phyloP scores from a whole-genome alignment of 2,888 invertebrate species.

The Polydrusus pterygomalis region DNA sequence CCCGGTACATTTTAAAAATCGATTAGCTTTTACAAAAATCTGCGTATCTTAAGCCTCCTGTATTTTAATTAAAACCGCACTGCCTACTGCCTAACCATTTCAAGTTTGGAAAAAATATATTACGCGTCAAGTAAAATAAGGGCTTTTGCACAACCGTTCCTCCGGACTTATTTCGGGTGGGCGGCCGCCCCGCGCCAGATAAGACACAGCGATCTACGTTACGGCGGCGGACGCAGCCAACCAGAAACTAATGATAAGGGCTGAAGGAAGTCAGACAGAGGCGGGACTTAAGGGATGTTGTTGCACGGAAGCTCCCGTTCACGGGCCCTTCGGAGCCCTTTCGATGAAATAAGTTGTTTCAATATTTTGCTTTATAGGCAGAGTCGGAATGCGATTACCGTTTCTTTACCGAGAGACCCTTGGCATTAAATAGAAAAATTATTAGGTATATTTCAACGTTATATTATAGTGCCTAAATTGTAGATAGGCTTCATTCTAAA shows the following conservation, averaged over 20 bases:
- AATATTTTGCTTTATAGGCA: conserved; percentile 31
- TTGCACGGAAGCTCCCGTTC: conserved; percentile 45
- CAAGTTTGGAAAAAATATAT: conserved; percentile 52
- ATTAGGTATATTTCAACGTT: too few relatives aligned
- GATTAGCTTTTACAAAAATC: too few relatives aligned
- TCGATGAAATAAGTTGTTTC: conserved; percentile 47
- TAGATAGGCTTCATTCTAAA: too few relatives aligned
- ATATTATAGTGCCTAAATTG: too few relatives aligned
- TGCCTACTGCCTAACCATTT: conserved; percentile 15
- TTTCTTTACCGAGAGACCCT: neutral
- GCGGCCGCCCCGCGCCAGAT: conserved; percentile 65
- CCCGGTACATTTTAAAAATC: too few relatives aligned
- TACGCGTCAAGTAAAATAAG: conserved; percentile 54
- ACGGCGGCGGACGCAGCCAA: conserved; percentile 71
- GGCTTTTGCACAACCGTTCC: conserved; percentile 40
- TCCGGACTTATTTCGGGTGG: conserved; percentile 48
- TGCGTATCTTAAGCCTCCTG: neutral
- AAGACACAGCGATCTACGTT: conserved; percentile 71
- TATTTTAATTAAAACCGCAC: conserved; percentile 49
- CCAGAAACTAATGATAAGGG: conserved; percentile 73
- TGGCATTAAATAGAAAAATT: neutral
- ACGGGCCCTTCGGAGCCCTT: conserved; percentile 33
- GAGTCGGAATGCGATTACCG: neutral
- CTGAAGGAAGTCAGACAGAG: conserved; percentile 65
- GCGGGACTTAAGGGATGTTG: conserved; percentile 58